Evolutionary conservation across 2,113 vertebrate genomes (phyloP), one percentile per base, ranked within the genome.

Genomic region (Hiodon alosoides): DNA sequence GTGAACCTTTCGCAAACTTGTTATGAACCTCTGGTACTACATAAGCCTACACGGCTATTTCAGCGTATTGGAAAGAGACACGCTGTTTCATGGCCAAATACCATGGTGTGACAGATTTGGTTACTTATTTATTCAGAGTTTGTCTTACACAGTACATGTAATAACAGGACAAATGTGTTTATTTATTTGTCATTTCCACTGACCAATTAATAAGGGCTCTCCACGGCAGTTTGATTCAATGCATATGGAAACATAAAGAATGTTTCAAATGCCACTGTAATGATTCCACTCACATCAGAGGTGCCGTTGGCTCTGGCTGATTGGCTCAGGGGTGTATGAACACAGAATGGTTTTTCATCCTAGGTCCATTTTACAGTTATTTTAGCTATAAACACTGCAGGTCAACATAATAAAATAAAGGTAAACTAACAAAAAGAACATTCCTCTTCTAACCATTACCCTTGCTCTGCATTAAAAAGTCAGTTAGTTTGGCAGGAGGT

Each of bases 1-100:
- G 47, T 68, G 55, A 74, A 67, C 53, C 54, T 17, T 50, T 52
- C 50, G 7, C 55, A 59, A 75, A 67, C 64, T n/a, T 69, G 67
- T 76, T 71, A 13, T 57, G 8, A 54, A 60, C 9, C 57, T 76
- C 66, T 52, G 47, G 11, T 67, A 7, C 51, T 17, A 13, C 58
- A 48, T 47, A 72, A 6, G 51, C 72, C 60, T 16, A 2, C 67
- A 13, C 7, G 17, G 50, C 52, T 58, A 54, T 69, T 70, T 69
- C 53, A 60, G 69, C 59, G 50, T 48, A 58, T 69, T 17, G 46
- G 7, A 7, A 62, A 57, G 52, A 70, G 67, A 17, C 58, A 53
- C 48, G 4, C 13, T 60, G 59, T 14, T 8, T 2, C 46, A 71
- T 55, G 47, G 17, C 11, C 46, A 69, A 62, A 61, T 69, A 70